Evolutionary conservation across 2,888 invertebrate species (phyloP).

Genomic region (Tenthredo scrophulariae): DNA sequence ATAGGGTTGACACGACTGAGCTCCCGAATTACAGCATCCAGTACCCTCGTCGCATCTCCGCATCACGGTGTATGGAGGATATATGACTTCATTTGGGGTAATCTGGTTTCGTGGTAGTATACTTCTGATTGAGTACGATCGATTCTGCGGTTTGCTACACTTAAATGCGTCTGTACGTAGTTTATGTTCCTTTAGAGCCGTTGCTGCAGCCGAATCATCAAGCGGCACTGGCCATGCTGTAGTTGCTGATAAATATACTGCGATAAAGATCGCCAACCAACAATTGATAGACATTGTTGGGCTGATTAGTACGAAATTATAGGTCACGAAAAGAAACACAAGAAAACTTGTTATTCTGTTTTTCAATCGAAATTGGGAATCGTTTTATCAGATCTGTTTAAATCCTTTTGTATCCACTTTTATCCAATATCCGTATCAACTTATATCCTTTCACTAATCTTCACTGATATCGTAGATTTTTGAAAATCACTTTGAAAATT

Average conservation of each 20-base stretch:
- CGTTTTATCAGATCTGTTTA: neutral
- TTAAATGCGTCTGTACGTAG: constrained; percentile 52
- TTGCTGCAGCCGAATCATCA: neutral
- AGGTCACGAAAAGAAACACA: neutral
- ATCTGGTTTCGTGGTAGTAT: constrained; percentile 61
- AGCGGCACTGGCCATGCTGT: neutral
- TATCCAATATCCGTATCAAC: neutral
- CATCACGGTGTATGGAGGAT: constrained; percentile 66
- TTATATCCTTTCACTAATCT: constrained; percentile 19
- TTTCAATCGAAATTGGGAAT: neutral
- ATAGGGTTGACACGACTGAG: constrained; percentile 65
- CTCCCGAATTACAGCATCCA: constrained; percentile 68
- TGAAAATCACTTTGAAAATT: neutral
- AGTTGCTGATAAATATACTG: neutral
- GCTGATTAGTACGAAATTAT: neutral
- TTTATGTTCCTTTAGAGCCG: neutral
- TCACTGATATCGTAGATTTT: neutral
- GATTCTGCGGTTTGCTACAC: constrained; percentile 66
- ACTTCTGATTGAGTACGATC: constrained; percentile 67
- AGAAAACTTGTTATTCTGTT: neutral
- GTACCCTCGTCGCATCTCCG: constrained; percentile 72
- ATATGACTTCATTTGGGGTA: constrained; percentile 28
- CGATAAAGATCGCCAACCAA: neutral
- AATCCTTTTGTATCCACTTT: neutral
- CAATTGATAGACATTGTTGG: neutral